A percentile compares a stretch with the other conserved stretches of the same genome.
Evolutionary conservation across 1,140 invertebrate genomes (phyloP).

Genomic region (Babylonia areolata): DNA sequence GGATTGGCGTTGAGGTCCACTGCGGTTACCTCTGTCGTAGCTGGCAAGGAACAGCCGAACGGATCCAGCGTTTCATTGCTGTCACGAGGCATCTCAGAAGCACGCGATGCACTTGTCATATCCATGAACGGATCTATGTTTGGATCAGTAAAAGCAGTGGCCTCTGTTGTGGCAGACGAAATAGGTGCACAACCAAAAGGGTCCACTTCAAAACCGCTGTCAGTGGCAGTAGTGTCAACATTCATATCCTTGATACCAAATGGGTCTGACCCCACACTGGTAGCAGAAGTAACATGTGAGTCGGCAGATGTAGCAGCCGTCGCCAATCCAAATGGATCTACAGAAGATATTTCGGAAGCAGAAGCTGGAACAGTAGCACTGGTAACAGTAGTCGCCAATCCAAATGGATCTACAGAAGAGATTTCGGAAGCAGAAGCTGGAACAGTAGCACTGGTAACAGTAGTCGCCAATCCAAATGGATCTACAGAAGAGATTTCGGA

Average conservation of each 20-base stretch:
- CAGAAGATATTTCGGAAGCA: too few species aligned
- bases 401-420: too few species aligned
- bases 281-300: neutral
- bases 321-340: neutral
- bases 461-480: too few species aligned
- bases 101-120: neutral
- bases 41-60: neutral
- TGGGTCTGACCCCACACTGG: neutral
- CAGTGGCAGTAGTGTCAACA: neutral
- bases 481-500: too few species aligned
- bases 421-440: too few species aligned
- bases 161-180: neutral
- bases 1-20: conserved; percentile 22
- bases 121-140: neutral
- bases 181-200: neutral
- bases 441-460: too few species aligned
- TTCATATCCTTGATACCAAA: neutral
- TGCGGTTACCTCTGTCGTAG: neutral
- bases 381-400: too few species aligned
- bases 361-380: too few species aligned
- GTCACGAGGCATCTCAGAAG: neutral
- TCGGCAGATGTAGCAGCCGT: neutral
- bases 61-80: neutral
- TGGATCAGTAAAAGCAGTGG: neutral
- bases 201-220: neutral